Evolutionary conservation across 37 sponge, comb jelly and placozoan species (phyloP).

Genomic region (Beroe ovata): DNA sequence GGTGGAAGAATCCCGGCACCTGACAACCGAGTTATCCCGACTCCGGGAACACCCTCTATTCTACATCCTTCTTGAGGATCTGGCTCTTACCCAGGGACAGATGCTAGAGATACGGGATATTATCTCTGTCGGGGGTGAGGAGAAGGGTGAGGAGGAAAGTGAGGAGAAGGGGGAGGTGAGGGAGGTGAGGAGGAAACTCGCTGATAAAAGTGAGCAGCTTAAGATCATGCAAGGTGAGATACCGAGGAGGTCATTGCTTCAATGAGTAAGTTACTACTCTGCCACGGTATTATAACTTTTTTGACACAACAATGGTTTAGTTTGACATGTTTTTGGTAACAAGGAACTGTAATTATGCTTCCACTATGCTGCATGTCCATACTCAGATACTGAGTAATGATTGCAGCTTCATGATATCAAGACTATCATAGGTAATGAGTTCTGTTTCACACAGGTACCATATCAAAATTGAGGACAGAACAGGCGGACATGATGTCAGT

Average conservation of each 20-base stretch:
- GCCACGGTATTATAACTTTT: too few relatives aligned
- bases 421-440: too few relatives aligned
- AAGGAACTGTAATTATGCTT: too few relatives aligned
- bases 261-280: too few relatives aligned
- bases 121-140: background rate
- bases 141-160: background rate
- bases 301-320: too few relatives aligned
- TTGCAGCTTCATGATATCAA: too few relatives aligned
- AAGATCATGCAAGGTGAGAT: conserved; percentile 24
- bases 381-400: too few relatives aligned
- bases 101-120: background rate
- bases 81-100: background rate
- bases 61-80: background rate
- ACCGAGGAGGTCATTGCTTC: too few relatives aligned
- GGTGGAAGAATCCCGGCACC: background rate
- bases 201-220: conserved; percentile 25
- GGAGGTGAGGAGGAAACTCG: conserved; percentile 33
- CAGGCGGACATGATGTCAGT: background rate
- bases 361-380: too few relatives aligned
- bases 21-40: background rate
- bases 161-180: background rate
- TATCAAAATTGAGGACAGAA: background rate
- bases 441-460: background rate
- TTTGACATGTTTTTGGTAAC: too few relatives aligned
- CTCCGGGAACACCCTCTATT: background rate